Evolutionary conservation across 2,113 vertebrate genomes (phyloP).

Genomic region (Equus quagga): DNA sequence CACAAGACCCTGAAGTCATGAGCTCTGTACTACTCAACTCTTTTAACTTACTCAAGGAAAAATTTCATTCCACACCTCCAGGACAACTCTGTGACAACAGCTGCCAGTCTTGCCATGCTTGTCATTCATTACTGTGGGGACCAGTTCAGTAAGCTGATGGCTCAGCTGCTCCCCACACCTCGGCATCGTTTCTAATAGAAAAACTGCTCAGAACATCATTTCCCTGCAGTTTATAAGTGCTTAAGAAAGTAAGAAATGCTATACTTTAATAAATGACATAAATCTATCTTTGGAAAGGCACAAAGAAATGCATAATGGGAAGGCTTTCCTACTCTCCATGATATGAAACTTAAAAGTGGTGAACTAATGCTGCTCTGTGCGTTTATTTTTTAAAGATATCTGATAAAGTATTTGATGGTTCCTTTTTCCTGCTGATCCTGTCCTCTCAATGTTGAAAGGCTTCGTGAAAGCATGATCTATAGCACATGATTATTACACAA

Average conservation of each 20-base stretch:
- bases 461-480: background rate
- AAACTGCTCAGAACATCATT: background rate
- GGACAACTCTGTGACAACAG: background rate
- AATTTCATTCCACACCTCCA: background rate
- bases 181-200: background rate
- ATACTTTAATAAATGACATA: background rate
- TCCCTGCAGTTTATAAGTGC: background rate
- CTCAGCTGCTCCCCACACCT: background rate
- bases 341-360: background rate
- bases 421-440: background rate
- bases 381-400: background rate
- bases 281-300: background rate
- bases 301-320: background rate
- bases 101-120: background rate
- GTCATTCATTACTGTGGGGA: background rate
- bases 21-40: background rate
- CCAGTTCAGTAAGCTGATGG: background rate
- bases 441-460: background rate
- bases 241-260: background rate
- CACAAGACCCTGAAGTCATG: background rate
- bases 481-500: background rate
- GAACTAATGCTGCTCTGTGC: background rate
- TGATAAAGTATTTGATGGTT: background rate
- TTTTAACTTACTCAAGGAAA: background rate
- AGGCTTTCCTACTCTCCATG: background rate